Evolutionary conservation across 2,113 vertebrate species (phyloP).

Genomic region (Hystrix brachyura): DNA sequence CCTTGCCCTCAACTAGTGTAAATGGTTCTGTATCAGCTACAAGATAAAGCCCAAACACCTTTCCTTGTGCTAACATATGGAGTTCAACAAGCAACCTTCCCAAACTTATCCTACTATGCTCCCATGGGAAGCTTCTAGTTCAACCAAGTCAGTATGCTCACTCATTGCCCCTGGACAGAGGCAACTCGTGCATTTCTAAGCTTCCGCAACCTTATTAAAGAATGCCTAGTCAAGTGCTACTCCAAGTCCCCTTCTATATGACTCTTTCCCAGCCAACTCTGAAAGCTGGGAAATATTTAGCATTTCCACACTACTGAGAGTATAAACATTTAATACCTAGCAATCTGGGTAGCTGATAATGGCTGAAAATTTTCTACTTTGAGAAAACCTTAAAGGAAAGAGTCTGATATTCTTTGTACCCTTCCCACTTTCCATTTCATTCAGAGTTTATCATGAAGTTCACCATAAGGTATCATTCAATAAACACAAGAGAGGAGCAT

Average conservation of each 20-base stretch:
- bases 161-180: neutral
- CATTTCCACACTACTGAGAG: neutral
- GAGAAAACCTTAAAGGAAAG: neutral
- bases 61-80: neutral
- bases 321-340: neutral
- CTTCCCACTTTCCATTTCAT: neutral
- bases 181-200: neutral
- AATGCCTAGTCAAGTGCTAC: neutral
- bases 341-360: neutral
- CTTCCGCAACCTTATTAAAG: neutral
- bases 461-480: neutral
- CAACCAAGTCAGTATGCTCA: neutral
- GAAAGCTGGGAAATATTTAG: neutral
- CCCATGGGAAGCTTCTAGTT: neutral
- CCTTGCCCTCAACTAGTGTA: neutral
- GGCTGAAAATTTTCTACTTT: neutral
- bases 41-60: slow-evolving; percentile 7
- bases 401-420: neutral
- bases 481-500: neutral
- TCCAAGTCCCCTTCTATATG: neutral
- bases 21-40: neutral
- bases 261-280: neutral
- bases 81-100: neutral
- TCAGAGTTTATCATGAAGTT: neutral
- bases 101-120: neutral